Evolutionary conservation across 2,888 invertebrate species (phyloP).

Genomic region (Apotomis capreana): DNA sequence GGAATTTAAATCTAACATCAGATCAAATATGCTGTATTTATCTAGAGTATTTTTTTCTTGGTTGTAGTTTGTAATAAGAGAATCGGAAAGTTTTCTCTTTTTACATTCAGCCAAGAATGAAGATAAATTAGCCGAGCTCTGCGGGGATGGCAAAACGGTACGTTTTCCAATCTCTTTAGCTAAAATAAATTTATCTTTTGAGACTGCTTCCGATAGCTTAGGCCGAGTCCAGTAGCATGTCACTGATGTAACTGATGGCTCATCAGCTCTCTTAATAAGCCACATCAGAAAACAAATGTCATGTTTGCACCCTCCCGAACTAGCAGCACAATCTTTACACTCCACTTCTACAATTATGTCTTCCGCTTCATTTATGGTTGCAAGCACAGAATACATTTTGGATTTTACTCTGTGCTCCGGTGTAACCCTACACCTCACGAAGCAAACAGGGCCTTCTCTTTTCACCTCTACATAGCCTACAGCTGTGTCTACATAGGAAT

Average conservation of each 20-base stretch:
- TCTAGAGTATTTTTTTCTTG: neutral
- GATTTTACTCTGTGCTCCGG: too few species aligned
- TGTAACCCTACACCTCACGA: conserved; percentile 1
- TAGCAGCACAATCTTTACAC: neutral
- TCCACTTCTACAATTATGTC: neutral
- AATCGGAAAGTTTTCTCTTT: neutral
- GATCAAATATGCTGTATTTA: conserved; percentile 2
- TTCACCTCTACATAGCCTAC: conserved; percentile 1
- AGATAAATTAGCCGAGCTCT: neutral
- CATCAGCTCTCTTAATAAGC: too few species aligned
- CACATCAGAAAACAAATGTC: too few species aligned
- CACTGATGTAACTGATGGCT: too few species aligned
- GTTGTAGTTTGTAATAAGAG: neutral
- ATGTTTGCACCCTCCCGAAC: neutral
- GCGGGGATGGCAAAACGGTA: neutral
- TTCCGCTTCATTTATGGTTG: too few species aligned
- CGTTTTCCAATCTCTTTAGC: conserved; percentile 2
- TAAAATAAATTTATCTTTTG: neutral
- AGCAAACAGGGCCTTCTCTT: neutral
- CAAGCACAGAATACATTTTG: too few species aligned
- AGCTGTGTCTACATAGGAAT: neutral
- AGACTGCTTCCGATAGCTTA: neutral
- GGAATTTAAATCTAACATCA: neutral
- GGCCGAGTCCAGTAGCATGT: too few species aligned
- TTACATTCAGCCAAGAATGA: neutral